Evolutionary conservation across 2,113 vertebrate species (phyloP).

Genomic region (Genyomyrus donnyi): DNA sequence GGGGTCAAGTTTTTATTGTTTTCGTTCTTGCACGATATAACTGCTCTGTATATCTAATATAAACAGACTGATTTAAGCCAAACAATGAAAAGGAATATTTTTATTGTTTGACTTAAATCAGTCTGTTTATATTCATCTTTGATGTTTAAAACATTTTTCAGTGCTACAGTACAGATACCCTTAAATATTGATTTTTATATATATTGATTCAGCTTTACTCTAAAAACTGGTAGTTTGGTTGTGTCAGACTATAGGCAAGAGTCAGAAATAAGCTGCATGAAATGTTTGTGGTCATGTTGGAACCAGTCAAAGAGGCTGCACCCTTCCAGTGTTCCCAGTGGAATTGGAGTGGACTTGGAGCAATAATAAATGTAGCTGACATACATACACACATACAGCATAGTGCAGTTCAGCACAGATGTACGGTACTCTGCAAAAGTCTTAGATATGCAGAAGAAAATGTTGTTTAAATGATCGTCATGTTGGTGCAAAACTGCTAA

Average conservation of each 20-base stretch:
- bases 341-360: neutral
- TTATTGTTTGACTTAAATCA: neutral
- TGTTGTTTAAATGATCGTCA: neutral
- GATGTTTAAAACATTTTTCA: neutral
- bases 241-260: neutral
- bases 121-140: neutral
- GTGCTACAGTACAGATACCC: neutral
- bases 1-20: neutral
- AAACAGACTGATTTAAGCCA: too few relatives aligned
- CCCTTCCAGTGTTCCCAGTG: neutral
- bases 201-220: neutral
- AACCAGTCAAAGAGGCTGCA: neutral
- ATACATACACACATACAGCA: neutral
- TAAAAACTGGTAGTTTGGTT: neutral
- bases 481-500: neutral
- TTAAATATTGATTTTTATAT: neutral
- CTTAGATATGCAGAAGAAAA: neutral
- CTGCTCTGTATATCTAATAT: neutral
- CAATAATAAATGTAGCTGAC: neutral
- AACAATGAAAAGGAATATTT: neutral
- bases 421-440: neutral
- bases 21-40: neutral
- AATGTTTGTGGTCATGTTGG: neutral
- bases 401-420: neutral
- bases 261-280: neutral